Base-by-base conservation (phyloP, 2,888 invertebrate species). In the Caenorhabditis sulstoni region DNA sequence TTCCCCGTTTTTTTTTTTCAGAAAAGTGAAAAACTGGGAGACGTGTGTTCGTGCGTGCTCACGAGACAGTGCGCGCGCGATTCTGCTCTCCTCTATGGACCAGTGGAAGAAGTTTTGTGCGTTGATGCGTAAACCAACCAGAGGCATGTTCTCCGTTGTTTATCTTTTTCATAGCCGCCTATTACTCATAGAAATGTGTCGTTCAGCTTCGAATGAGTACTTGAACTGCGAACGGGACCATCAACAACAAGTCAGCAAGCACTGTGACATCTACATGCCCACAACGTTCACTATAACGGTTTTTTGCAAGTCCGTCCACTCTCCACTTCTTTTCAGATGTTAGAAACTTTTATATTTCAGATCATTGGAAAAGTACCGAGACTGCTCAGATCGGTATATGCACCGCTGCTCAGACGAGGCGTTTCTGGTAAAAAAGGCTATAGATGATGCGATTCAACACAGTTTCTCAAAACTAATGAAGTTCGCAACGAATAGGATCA, bases 31-130 rank as follows among this genome's bases (percentile, higher is more conserved):
- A 66, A 57, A 47, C 55, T 80, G 80, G 80, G 80, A 80, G 12
- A 66, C 66, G 9, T 80, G 80, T 23, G 59, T 71, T 50, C 75
- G 75, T 37, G 66, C 74, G 22, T 79, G 79, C 39, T 64, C 75
- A 18, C 67, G 70, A 8, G 75, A 80, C 47, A 66, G 55, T 61
- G 75, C 75, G 41, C 65, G 80, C 12, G 58, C 70, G 7, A 71
- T 80, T 14, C 57, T 80, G 4, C 75, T 80, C 39, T 75, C 80
- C 5, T 80, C 80, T 1, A 80, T 76, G 75, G 65, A 80, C 44
- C 80, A 80, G 20, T 80, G 80, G 80, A 80, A 80, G 52, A 80
- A 70, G 39, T 80, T 80, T 44, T 80, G 80, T 64, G 55, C 75
- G 50, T 12, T 80, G 62, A 76, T 80, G 80, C 65, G 80, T 45